Percentiles rank a stretch among this genome's conserved stretches.
Conservation (phyloP, 2,888 invertebrate genomes). For the Caenorhabditis sp. region DNA sequence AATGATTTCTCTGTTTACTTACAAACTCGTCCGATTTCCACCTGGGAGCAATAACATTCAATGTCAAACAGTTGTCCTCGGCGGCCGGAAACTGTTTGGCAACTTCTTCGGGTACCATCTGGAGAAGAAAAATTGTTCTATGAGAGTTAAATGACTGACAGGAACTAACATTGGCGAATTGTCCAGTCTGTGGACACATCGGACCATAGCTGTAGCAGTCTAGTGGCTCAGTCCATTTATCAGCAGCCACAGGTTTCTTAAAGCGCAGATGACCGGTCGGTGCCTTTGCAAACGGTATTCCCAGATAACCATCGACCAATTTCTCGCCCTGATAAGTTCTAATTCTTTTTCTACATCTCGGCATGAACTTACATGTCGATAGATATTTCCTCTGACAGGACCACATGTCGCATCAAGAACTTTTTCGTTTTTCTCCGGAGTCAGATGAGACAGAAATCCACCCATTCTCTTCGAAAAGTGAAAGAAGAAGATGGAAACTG, state of each 20-base stretch:
- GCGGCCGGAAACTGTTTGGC: not conserved
- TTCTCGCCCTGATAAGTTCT: slow-evolving; percentile 15
- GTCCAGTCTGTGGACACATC: slow-evolving; percentile 64
- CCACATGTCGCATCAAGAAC: slow-evolving; percentile 41
- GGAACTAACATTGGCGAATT: not conserved
- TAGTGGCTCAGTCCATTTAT: slow-evolving; percentile 57
- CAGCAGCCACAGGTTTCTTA: slow-evolving; percentile 66
- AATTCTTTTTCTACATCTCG: not conserved
- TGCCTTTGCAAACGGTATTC: slow-evolving; percentile 50
- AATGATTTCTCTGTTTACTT: not conserved
- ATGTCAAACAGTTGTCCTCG: slow-evolving; percentile 66
- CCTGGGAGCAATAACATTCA: slow-evolving; percentile 71
- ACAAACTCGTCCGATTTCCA: slow-evolving; percentile 50
- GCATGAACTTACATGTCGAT: slow-evolving; percentile 33
- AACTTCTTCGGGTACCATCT: not conserved
- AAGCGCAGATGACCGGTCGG: slow-evolving; percentile 30
- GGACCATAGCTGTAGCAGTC: slow-evolving; percentile 71
- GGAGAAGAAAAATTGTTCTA: not conserved
- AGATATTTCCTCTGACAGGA: slow-evolving; percentile 40
- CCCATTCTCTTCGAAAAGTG: slow-evolving; percentile 16
- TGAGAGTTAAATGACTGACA: not conserved
- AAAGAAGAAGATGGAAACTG: too few species aligned
- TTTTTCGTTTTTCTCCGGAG: slow-evolving; percentile 19
- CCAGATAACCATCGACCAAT: slow-evolving; percentile 49
- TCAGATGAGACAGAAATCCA: slow-evolving; percentile 42